Base-by-base conservation (phyloP, 2,113 vertebrate species). In the Microtus montanus region DNA sequence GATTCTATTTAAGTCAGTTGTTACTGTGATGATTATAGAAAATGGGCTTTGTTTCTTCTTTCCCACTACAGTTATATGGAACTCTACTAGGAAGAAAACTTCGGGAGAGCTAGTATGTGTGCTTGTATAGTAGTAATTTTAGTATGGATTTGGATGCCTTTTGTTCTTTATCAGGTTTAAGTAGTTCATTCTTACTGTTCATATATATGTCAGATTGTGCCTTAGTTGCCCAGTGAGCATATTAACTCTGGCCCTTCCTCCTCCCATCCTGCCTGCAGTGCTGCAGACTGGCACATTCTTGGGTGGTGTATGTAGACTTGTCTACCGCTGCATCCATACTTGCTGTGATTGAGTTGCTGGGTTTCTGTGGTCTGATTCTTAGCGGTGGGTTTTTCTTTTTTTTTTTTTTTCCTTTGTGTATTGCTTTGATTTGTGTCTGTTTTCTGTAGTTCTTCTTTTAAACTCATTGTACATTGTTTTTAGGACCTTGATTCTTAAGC, bases 291-390 rank as follows among this genome's bases (percentile, higher is more conserved):
- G 5, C 35, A 64, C 10, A 0, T 38, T 35, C 4, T 30, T 52
- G 61, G 44, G 47, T 38, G 44, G 6, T n/a, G n/a, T 5, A 0
- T n/a, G 1, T 41, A 5, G 89, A 90, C 4, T 22, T 83, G n/a
- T 24, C 61, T 22, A 12, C n/a, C 1, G 0, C 1, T 3, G 14
- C 3, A 1, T 61, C 82, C 2, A 0, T 63, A 10, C 5, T 13
- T 30, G 26, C 73, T 44, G 1, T 9, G 74, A 38, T 52, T 71
- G 35, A 35, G 17, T 75, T 24, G 54, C 74, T 19, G 35, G n/a
- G 52, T 91, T 92, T 85, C 73, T 85, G 44, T 58, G 44, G 7
- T 80, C 92, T 85, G 2, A 80, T 64, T 85, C 30, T 96, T 89
- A 15, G 24, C 73, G 41, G 5, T 77, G n/a, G 7, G 44, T 38